Base-by-base conservation (phyloP, 2,888 invertebrate genomes). In the Pollenia amentaria region DNA sequence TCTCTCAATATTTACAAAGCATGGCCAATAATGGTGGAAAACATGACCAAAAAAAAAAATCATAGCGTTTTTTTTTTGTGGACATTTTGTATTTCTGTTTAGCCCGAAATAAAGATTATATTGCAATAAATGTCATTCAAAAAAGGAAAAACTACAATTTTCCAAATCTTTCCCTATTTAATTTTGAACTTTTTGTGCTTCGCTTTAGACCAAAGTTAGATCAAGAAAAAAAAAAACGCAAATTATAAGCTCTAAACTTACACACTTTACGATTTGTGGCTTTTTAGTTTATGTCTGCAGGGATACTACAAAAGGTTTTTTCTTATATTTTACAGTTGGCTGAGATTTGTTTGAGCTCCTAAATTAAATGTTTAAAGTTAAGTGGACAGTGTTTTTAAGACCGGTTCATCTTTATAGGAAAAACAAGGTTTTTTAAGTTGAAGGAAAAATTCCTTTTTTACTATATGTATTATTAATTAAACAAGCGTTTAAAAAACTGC, bases 41-140 rank as follows among this genome's bases (percentile, higher is more conserved):
- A 46, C 60, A 81, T 73, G 77, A 69, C 67, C 73, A 73, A 77
- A 81, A 83, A 73, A 77, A 81, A 83, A 55, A 80, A 80, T 73
- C 40, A 60, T 60, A 51, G 48, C 51, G n/a, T 48, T 14, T 46
- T 53, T 51, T 53, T 82, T 67, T 18, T 55, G 18, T 1, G 53
- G 40, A 2, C 57, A 44, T 18, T 72, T 81, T 65, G 53, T 44
- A 11, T 73, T 73, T 80, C 46, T 51, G 9, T 75, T 79, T 76
- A 60, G 62, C 78, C 60, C 48, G 75, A 70, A 86, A 67, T 73
- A 80, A 65, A 67, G 87, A 87, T 87, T 84, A 87, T 80, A 80
- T 80, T 87, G 76, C 84, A 77, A 87, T 84, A 84, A 87, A 84
- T 87, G 87, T 87, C 87, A 87, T 83, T 83, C 76, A 79, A 76